Evolutionary conservation across 2,113 vertebrate genomes (phyloP), one percentile per base, ranked within the genome.

Genomic region (Crocuta crocuta): DNA sequence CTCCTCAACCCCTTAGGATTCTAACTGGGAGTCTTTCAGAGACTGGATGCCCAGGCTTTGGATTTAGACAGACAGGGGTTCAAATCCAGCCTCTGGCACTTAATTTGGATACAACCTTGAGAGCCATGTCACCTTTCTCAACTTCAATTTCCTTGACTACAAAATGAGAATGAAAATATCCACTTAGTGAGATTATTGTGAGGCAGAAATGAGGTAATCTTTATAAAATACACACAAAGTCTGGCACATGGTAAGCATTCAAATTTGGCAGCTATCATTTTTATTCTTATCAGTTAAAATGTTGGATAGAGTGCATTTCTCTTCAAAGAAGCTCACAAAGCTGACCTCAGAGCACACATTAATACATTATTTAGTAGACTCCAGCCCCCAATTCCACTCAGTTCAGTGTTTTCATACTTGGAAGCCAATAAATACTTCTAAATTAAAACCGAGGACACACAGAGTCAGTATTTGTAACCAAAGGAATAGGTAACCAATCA

Each of bases 261-360:
- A 97, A 89, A 95, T n/a, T 73, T 43, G 3, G 31, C 79, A 82
- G 85, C 26, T 86, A 73, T 91, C 50, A 83, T 82, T 94, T 86
- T 95, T 91, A 93, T 91, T 91, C 23, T 35, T 95, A 63, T 45
- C 11, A 89, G 63, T 95, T 61, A 73, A 94, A 94, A 97, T 68
- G 50, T 71, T 80, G 6, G 6, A 35, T 35, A 45, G 63, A 74
- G 83, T 63, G 35, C 70, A 55, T 94, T 68, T 74, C 43, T 94
- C 65, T 91, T 58, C 35, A 93, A 35, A 45, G 65, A 95, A 82
- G 15, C 16, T 97, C 82, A 83, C 48, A 79, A 66, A 81, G 33
- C 35, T 63, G 43, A 89, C 61, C 5, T 82, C 70, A 58, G 7
- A 94, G 26, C 15, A 95, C 24, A 89, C 31, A 84, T 86, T 80